Conservation (phyloP, 2,888 invertebrate species). For the Nezara viridula region DNA sequence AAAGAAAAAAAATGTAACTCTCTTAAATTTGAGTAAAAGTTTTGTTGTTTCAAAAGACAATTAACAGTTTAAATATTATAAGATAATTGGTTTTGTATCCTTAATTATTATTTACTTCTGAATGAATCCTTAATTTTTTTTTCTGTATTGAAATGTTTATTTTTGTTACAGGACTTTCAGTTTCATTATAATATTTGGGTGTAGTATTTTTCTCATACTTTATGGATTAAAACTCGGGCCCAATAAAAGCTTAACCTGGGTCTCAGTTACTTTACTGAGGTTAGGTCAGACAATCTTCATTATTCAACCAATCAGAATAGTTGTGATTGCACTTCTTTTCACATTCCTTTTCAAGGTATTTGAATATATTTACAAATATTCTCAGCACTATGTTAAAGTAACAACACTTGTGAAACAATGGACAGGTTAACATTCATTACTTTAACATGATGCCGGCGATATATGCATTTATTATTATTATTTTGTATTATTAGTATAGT, state of each 20-base stretch:
- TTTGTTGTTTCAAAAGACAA: too few species aligned
- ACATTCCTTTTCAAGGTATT: conserved; percentile 57
- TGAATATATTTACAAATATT: background rate
- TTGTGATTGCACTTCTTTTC: conserved; percentile 47
- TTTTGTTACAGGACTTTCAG: conserved; percentile 56
- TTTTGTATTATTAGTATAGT: too few species aligned
- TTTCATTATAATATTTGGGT: conserved; percentile 51
- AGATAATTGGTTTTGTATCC: too few species aligned
- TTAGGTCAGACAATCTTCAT: conserved; percentile 57
- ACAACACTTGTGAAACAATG: too few species aligned
- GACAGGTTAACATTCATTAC: too few species aligned
- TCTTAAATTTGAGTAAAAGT: too few species aligned
- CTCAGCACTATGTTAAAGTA: too few species aligned
- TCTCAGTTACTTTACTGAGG: conserved; percentile 51
- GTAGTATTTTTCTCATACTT: conserved; percentile 59
- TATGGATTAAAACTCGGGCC: conserved; percentile 62
- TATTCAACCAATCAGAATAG: conserved; percentile 58
- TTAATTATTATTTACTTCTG: too few species aligned
- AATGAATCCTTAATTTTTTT: background rate
- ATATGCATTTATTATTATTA: too few species aligned
- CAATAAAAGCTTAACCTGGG: conserved; percentile 61
- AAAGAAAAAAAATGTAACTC: too few species aligned
- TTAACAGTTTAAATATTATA: too few species aligned
- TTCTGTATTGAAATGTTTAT: background rate
- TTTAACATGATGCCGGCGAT: too few species aligned